Base-by-base conservation (phyloP, 2,888 invertebrate genomes). In the Allacma fusca region DNA sequence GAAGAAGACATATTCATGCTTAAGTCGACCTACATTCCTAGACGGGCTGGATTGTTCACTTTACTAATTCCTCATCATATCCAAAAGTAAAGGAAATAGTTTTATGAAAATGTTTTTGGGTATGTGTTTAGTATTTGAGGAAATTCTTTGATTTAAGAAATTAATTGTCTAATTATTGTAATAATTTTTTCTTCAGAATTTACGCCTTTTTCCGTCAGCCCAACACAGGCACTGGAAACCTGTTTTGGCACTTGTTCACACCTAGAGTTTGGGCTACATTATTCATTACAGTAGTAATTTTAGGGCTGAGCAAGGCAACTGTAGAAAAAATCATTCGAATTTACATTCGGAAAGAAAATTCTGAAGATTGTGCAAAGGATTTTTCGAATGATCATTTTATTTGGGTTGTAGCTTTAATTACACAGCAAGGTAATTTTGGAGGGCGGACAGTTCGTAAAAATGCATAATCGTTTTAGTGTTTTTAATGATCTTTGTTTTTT, bases 61-160 rank as follows among this genome's bases (percentile, higher is more conserved):
- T 7, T 59, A 13, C 23, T 59, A 5, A 23, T 59, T 5, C 59
- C 59, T 5, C 59, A 59, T 59, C 59, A 59, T n/a, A 59, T 59
- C 19, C 59, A 59, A 59, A n/a, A n/a, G 59, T 59, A 23, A n/a
- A n/a, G n/a, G n/a, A n/a, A n/a, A n/a, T n/a, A 59, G 59, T 59
- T 59, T 21, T 23, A 59, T 13, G 5, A 5, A 7, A 13, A 19
- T 23, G 7, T 59, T 59, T 13, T 59, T 13, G 5, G 59, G 19
- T 59, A 7, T 59, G 12, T 13, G 7, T 59, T 59, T 59, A 23
- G 59, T 7, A 59, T 59, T 59, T 40, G n/a, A n/a, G n/a, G n/a
- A n/a, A n/a, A n/a, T n/a, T n/a, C n/a, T n/a, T n/a, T n/a, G n/a
- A n/a, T n/a, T n/a, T n/a, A n/a, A n/a, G n/a, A n/a, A n/a, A n/a